phyloP scores from a whole-genome alignment of 1,140 invertebrate species.

The Araneus ventricosus region DNA sequence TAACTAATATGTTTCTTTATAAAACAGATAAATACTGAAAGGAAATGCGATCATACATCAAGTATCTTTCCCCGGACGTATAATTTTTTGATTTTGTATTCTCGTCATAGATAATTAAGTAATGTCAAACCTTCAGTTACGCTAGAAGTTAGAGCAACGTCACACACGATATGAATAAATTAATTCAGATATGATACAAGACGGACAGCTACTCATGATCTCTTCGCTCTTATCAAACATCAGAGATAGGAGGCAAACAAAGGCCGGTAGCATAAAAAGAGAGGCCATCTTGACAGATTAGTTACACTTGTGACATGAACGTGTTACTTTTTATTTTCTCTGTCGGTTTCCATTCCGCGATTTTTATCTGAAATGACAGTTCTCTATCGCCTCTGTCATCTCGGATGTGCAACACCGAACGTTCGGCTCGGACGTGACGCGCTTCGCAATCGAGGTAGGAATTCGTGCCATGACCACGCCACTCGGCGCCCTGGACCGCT shows the following conservation, averaged over 20 bases:
- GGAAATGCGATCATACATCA: too few species aligned
- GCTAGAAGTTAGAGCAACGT: too few species aligned
- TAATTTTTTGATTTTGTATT: too few species aligned
- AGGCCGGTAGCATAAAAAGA: neutral
- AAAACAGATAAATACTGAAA: too few species aligned
- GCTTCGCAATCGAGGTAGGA: neutral
- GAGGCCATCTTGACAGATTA: slow-evolving; percentile 24
- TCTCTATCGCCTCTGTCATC: slow-evolving; percentile 36
- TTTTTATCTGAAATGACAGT: slow-evolving; percentile 37
- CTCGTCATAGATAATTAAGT: too few species aligned
- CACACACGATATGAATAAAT: too few species aligned
- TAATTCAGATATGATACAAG: too few species aligned
- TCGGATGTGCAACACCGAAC: neutral
- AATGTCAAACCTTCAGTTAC: too few species aligned
- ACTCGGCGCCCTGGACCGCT: neutral
- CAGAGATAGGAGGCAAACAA: neutral
- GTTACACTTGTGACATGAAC: slow-evolving; percentile 20
- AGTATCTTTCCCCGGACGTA: too few species aligned
- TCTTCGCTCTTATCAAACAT: neutral
- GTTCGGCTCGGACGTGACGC: neutral
- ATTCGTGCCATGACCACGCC: neutral
- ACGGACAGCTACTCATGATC: too few species aligned
- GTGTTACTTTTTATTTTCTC: slow-evolving; percentile 29
- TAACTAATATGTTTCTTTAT: too few species aligned
- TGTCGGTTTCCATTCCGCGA: slow-evolving; percentile 16